phyloP scores from a whole-genome alignment of 1,140 invertebrate genomes.

The Wasmannia auropunctata region DNA sequence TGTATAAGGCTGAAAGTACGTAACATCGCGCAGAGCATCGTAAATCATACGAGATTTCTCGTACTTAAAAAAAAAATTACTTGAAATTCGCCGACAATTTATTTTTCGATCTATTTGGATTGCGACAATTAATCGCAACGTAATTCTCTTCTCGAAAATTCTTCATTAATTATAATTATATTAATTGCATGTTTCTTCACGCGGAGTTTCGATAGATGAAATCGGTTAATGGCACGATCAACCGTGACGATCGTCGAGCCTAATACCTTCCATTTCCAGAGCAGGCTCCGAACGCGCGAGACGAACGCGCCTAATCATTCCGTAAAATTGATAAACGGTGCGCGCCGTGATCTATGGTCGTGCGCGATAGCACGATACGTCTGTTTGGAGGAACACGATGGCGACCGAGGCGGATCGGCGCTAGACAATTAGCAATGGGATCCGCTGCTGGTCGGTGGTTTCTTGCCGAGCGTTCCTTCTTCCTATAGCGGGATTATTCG shows the following conservation, averaged over 20 bases:
- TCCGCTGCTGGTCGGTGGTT: slow-evolving; percentile 56
- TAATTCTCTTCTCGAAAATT: neutral
- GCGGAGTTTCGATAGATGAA: neutral
- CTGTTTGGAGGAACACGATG: neutral
- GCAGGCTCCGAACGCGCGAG: slow-evolving; percentile 2
- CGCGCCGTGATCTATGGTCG: slow-evolving; percentile 31
- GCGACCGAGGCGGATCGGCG: slow-evolving; percentile 51
- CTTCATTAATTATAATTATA: neutral
- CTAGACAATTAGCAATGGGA: slow-evolving; percentile 65
- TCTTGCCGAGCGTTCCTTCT: slow-evolving; percentile 66
- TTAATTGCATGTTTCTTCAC: no score
- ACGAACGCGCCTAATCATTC: slow-evolving; percentile 41
- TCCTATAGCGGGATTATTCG: slow-evolving; percentile 48
- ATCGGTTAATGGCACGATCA: neutral
- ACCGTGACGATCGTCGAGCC: slow-evolving; percentile 18
- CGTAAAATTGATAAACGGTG: slow-evolving; percentile 54
- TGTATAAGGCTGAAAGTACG: neutral
- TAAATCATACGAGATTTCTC: neutral
- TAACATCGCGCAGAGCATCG: neutral
- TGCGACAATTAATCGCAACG: slow-evolving; percentile 10
- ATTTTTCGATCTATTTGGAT: neutral
- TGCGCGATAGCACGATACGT: slow-evolving; percentile 22
- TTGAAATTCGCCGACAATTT: neutral
- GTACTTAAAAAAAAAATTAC: neutral
- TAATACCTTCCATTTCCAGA: neutral